Evolutionary conservation across 2,797 vertebrate species (phyloP).

Genomic region (Myotis pilosus): DNA sequence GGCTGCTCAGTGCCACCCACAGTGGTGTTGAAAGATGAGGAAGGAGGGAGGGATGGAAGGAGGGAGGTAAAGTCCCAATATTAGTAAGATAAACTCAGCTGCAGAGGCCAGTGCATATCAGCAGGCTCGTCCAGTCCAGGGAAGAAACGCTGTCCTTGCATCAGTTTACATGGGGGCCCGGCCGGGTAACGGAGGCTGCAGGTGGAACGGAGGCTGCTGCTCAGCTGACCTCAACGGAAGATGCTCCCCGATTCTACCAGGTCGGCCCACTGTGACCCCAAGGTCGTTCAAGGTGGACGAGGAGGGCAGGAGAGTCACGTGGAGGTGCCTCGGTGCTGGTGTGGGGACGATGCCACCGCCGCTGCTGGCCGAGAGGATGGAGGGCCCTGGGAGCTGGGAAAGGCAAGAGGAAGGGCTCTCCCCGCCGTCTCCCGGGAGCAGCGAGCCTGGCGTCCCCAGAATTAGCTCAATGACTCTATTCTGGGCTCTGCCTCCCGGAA

Average conservation of each 20-base stretch:
- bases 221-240: not conserved
- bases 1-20: not conserved
- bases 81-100: not conserved
- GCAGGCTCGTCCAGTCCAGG: not conserved
- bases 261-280: not conserved
- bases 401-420: not conserved
- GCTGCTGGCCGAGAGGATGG: not conserved
- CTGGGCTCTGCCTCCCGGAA: not conserved
- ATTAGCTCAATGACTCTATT: not conserved
- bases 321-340: not conserved
- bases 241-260: not conserved
- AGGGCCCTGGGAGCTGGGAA: not conserved
- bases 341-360: not conserved
- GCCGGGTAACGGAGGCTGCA: no score
- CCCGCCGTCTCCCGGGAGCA: not conserved
- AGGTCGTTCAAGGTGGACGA: not conserved
- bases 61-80: not conserved
- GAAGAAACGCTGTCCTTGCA: not conserved
- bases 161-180: not conserved
- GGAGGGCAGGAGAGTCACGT: not conserved
- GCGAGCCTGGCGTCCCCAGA: not conserved
- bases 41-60: not conserved
- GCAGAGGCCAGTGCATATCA: not conserved
- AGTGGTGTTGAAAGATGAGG: not conserved
- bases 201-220: not conserved